Evolutionary conservation across 2,113 vertebrate species (phyloP).

Genomic region (Garra rufa): DNA sequence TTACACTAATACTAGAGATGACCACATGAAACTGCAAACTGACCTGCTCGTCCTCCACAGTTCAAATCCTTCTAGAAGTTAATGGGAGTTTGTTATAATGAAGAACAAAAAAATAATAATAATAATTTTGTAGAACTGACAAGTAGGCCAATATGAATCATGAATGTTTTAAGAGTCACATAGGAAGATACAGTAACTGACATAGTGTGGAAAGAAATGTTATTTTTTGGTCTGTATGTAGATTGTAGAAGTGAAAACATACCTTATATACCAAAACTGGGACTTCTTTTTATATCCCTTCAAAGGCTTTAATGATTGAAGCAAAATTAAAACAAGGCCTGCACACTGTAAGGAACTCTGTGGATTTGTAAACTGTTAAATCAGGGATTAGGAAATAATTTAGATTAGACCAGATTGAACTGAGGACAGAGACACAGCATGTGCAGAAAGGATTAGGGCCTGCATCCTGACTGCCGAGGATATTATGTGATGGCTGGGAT

Average conservation of each 20-base stretch:
- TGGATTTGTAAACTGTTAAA: background rate
- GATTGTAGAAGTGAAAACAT: background rate
- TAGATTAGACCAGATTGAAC: constrained; percentile 23
- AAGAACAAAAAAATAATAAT: background rate
- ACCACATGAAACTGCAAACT: background rate
- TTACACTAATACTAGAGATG: constrained; percentile 14
- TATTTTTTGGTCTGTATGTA: background rate
- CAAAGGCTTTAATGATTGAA: background rate
- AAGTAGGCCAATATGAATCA: background rate
- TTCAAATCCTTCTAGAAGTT: background rate
- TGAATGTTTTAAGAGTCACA: background rate
- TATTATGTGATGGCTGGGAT: background rate
- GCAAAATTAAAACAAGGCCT: background rate
- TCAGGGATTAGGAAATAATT: constrained; percentile 8
- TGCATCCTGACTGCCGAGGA: background rate
- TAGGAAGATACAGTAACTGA: background rate
- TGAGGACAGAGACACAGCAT: background rate
- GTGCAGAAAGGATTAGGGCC: constrained; percentile 16
- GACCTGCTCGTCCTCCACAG: background rate
- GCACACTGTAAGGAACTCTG: background rate
- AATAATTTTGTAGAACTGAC: background rate
- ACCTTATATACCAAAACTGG: background rate
- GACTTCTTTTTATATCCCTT: background rate
- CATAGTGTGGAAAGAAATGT: background rate
- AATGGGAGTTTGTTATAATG: background rate